Evolutionary conservation across 2,113 vertebrate genomes (phyloP).

Genomic region (Gallinago media): DNA sequence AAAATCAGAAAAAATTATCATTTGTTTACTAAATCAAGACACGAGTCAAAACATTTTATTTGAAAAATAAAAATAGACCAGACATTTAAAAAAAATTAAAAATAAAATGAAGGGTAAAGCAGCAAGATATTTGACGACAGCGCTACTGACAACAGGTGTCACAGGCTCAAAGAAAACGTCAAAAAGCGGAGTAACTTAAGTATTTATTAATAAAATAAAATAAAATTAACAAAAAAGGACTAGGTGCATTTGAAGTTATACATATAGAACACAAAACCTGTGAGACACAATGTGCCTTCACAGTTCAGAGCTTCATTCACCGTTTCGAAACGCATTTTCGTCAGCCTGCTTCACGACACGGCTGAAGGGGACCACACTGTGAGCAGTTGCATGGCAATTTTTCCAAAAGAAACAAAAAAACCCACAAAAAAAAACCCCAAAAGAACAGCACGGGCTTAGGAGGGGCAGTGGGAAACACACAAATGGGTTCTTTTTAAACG

Average conservation of each 20-base stretch:
- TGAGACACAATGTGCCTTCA: not conserved
- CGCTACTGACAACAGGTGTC: conserved; percentile 27
- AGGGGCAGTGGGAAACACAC: conserved; percentile 44
- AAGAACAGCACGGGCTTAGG: conserved; percentile 21
- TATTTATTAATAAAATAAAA: not conserved
- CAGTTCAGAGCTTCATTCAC: not conserved
- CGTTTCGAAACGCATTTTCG: conserved; percentile 16
- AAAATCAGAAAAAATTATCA: conserved; percentile 58
- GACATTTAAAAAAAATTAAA: not conserved
- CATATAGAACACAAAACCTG: not conserved
- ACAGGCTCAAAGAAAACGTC: conserved; percentile 64
- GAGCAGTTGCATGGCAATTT: conserved; percentile 38
- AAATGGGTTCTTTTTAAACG: conserved; percentile 52
- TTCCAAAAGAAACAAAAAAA: not conserved
- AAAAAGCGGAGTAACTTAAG: not conserved
- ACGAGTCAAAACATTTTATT: conserved; percentile 37
- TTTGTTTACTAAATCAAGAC: not conserved
- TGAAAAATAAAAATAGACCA: conserved; percentile 54
- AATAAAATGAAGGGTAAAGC: not conserved
- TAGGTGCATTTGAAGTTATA: not conserved
- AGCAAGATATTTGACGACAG: conserved; percentile 20
- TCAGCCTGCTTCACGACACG: conserved; percentile 57
- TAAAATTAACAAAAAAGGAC: not conserved
- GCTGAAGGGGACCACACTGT: conserved; percentile 53
- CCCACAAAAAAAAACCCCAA: not conserved